Evolutionary conservation across 2,888 invertebrate genomes (phyloP).

Genomic region (Encarsia formosa): DNA sequence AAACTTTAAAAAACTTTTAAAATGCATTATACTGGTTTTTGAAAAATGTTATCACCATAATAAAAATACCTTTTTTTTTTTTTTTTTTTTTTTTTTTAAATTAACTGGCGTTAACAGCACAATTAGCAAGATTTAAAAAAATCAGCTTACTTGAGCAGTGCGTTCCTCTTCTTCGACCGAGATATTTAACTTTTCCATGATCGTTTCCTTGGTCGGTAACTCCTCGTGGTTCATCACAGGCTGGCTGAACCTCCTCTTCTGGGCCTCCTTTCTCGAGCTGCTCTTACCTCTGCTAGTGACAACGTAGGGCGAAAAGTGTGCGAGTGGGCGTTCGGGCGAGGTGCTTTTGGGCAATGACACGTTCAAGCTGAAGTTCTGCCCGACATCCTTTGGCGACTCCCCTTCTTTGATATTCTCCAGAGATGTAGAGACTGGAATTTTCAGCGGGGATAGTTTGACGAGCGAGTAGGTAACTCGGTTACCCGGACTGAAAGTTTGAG

Average conservation of each 20-base stretch:
- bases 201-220: constrained; percentile 42
- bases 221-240: constrained; percentile 29
- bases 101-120: too few relatives aligned
- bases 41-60: too few relatives aligned
- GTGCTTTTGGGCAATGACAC: constrained; percentile 1
- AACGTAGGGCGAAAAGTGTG: constrained; percentile 54
- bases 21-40: too few relatives aligned
- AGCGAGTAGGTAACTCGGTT: not conserved
- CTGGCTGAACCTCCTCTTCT: constrained; percentile 26
- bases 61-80: too few relatives aligned
- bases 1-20: too few relatives aligned
- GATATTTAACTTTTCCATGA: constrained; percentile 40
- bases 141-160: constrained; percentile 39
- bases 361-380: constrained; percentile 5
- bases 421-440: not conserved
- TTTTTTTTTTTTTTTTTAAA: too few relatives aligned
- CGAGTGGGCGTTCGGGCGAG: constrained; percentile 24
- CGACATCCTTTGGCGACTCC: not conserved
- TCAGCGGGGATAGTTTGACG: not conserved
- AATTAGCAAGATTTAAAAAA: too few relatives aligned
- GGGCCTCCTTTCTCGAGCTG: constrained; percentile 56
- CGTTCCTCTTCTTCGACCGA: constrained; percentile 42
- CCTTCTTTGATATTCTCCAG: not conserved
- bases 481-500: not conserved
- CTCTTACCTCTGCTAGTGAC: constrained; percentile 60